Evolutionary conservation across 2,113 vertebrate species (phyloP), one percentile per base, ranked within the genome.

Genomic region (Labeo catla): DNA sequence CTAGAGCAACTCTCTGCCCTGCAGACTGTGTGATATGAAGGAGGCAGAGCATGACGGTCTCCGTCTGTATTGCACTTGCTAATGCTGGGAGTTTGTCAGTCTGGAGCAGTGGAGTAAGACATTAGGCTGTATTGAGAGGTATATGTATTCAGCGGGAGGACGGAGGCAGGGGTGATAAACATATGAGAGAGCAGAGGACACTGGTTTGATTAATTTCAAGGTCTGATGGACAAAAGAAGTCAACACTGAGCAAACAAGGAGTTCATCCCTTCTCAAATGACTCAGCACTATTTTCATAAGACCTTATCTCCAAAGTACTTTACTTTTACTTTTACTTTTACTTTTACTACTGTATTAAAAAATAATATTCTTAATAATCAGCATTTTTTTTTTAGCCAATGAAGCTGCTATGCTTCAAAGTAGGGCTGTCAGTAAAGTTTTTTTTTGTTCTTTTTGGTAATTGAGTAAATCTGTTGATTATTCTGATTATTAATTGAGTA

Each of bases 1-100:
- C 39, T 4, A 76, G 21, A 47, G 72, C 3, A 47, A 36, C 57
- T 23, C 68, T 63, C 72, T 82, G 80, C 63, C 63, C 63, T 82
- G 45, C 61, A 52, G 80, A 52, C 63, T 82, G 63, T 84, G 81
- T 73, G 36, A 84, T 45, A 45, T 73, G 81, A 73, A 36, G 66
- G 49, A 72, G 50, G 19, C 66, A 72, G 66, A 73, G 81, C 50
- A 73, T 57, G 81, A 84, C 34, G 36, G 11, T 3, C 19, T 59
- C 21, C 2, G 13, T 57, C 68, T 59, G 81, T 28, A 84, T 7
- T 49, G 21, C 21, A 2, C 11, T 52, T n/a, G 47, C 80, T 36
- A 82, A 70, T 81, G 81, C 81, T 54, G 65, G 23, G 34, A 12
- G 28, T 43, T 59, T 84, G 12, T 39, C 68, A 73, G 49, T 84